Conservation (phyloP, 2,797 vertebrate genomes). For the Sitta carolinensis region DNA sequence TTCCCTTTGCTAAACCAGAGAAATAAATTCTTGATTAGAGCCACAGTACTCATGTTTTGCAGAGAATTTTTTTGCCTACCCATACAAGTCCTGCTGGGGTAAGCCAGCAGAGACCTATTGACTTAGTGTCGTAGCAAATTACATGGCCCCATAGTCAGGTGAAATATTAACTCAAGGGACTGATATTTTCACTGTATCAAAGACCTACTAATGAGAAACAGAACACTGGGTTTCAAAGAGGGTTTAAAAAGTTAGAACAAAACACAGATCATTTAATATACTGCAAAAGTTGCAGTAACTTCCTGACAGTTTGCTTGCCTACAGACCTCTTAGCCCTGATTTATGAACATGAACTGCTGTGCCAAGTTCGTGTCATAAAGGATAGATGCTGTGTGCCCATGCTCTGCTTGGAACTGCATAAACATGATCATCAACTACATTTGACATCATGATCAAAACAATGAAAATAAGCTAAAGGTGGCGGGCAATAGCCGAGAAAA, state of each 20-base stretch:
- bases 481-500: not conserved
- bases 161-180: slow-evolving; percentile 40
- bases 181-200: slow-evolving; percentile 41
- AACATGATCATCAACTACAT: slow-evolving; percentile 25
- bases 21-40: slow-evolving; percentile 54
- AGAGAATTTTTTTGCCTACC: slow-evolving; percentile 31
- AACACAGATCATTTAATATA: slow-evolving; percentile 6
- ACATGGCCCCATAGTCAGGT: slow-evolving; percentile 23
- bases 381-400: slow-evolving; percentile 37
- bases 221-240: slow-evolving; percentile 7
- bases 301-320: slow-evolving; percentile 14
- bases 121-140: slow-evolving; percentile 44
- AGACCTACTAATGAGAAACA: slow-evolving; percentile 54
- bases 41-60: slow-evolving; percentile 40
- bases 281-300: slow-evolving; percentile 30
- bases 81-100: slow-evolving; percentile 27
- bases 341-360: slow-evolving; percentile 31
- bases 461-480: slow-evolving; percentile 49
- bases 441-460: slow-evolving; percentile 43
- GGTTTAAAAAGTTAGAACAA: slow-evolving; percentile 11
- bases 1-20: slow-evolving; percentile 40
- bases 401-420: slow-evolving; percentile 26
- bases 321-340: slow-evolving; percentile 52
- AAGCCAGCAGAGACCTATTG: slow-evolving; percentile 41
- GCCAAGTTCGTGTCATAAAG: slow-evolving; percentile 22